These are phyloP conservation scores for Halictus rubicundus DNA, from an alignment of 1,140 invertebrate species.

Conservation along the genomic window DNA sequence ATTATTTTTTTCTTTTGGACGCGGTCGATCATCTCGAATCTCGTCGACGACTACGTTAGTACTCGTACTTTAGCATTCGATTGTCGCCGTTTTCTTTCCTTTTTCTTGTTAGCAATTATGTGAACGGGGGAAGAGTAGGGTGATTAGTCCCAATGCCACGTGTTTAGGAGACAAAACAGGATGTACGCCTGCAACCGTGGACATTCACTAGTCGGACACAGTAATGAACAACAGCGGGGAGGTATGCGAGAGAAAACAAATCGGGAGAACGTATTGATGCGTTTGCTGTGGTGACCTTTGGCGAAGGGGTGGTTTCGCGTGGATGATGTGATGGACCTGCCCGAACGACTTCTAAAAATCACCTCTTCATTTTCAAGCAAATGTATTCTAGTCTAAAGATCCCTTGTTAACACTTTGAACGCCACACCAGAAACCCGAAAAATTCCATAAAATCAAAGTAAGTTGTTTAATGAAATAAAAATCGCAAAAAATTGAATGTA, in stretches of 20 bases:
- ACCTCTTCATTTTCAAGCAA: too few species aligned
- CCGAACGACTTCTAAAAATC: neutral
- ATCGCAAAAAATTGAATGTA: too few species aligned
- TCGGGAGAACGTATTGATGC: slow-evolving; percentile 37
- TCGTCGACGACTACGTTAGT: slow-evolving; percentile 53
- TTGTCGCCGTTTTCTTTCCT: slow-evolving; percentile 21
- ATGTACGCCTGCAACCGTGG: slow-evolving; percentile 23
- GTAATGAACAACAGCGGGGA: slow-evolving; percentile 36
- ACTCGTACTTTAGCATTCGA: slow-evolving; percentile 39
- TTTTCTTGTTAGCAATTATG: neutral
- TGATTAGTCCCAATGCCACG: slow-evolving; percentile 31
- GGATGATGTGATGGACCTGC: neutral
- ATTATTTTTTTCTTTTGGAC: neutral
- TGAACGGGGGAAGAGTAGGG: neutral
- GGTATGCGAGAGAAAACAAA: slow-evolving; percentile 40
- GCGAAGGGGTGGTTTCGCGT: slow-evolving; percentile 9
- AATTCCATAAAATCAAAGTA: too few species aligned
- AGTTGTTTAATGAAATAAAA: too few species aligned
- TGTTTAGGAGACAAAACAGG: neutral
- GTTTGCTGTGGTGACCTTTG: neutral
- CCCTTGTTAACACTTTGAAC: too few species aligned
- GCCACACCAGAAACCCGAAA: too few species aligned
- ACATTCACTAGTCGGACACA: slow-evolving; percentile 33
- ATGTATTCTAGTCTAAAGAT: too few species aligned
- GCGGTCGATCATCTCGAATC: slow-evolving; percentile 33